Conservation (phyloP, 2,113 vertebrate species). For the Labeo catla region DNA sequence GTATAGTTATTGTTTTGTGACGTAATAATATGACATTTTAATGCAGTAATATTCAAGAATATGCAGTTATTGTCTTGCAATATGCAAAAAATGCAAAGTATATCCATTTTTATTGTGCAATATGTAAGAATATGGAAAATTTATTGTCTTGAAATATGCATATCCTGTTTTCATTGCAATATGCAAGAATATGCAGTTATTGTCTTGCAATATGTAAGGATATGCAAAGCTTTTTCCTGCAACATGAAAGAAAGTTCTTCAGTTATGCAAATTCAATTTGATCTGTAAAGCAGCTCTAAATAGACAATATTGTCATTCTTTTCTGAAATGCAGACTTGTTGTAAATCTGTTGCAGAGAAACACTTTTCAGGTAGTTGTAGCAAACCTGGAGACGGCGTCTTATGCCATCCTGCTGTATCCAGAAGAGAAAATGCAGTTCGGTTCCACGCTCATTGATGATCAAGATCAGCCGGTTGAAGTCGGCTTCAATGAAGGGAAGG, state of each 20-base stretch:
- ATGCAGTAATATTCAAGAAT: no score
- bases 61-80: no score
- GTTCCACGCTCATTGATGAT: slow-evolving; percentile 73
- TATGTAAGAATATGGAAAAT: no score
- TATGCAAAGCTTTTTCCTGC: neutral
- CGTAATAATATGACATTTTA: no score
- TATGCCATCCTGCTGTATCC: slow-evolving; percentile 91
- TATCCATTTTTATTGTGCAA: no score
- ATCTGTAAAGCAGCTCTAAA: neutral
- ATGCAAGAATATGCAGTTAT: no score
- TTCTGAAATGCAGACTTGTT: neutral
- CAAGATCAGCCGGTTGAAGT: slow-evolving; percentile 70
- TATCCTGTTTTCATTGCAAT: no score
- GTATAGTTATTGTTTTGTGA: no score
- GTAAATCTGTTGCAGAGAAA: slow-evolving; percentile 79
- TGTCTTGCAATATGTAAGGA: no score
- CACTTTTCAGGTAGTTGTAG: slow-evolving; percentile 91
- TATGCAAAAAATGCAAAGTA: no score
- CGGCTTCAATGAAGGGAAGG: slow-evolving; percentile 85
- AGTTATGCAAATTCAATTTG: neutral
- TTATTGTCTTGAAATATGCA: no score
- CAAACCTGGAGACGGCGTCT: slow-evolving; percentile 80
- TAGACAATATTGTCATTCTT: neutral
- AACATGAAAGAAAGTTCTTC: neutral
- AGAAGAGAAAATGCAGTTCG: slow-evolving; percentile 84